Evolutionary conservation across 2,888 invertebrate species (phyloP).

Genomic region (Synergus itoensis): DNA sequence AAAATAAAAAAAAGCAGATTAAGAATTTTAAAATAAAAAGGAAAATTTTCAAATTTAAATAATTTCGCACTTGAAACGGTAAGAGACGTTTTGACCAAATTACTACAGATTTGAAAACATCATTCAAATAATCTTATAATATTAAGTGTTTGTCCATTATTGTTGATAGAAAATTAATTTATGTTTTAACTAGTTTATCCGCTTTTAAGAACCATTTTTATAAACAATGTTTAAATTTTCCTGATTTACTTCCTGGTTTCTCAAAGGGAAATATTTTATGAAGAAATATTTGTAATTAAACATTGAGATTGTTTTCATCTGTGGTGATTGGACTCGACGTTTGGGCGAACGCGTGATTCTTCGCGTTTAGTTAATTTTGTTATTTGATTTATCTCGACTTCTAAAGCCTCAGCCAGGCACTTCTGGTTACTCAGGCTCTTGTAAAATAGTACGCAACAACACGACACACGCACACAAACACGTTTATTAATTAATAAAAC

Average conservation of each 20-base stretch:
- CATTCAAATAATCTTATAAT: not conserved
- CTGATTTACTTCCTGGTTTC: not conserved
- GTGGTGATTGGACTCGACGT: conserved; percentile 34
- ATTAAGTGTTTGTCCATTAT: not conserved
- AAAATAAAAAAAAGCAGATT: not conserved
- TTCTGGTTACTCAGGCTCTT: conserved; percentile 69
- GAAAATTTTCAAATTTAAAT: not conserved
- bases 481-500: conserved; percentile 77
- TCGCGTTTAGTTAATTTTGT: conserved; percentile 77
- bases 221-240: not conserved
- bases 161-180: not conserved
- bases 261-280: not conserved
- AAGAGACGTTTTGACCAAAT: conserved; percentile 17
- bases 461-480: conserved; percentile 68
- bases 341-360: conserved; percentile 62
- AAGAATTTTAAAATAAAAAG: not conserved
- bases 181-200: not conserved
- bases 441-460: conserved; percentile 75
- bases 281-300: not conserved
- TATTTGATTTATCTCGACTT: conserved; percentile 77
- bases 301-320: conserved; percentile 4
- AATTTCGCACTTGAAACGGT: not conserved
- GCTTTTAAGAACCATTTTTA: not conserved
- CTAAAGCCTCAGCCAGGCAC: conserved; percentile 53
- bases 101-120: conserved; percentile 24